Evolutionary conservation across 2,113 vertebrate genomes (phyloP), one percentile per base, ranked within the genome.

Genomic region (Nothoprocta perdicaria): DNA sequence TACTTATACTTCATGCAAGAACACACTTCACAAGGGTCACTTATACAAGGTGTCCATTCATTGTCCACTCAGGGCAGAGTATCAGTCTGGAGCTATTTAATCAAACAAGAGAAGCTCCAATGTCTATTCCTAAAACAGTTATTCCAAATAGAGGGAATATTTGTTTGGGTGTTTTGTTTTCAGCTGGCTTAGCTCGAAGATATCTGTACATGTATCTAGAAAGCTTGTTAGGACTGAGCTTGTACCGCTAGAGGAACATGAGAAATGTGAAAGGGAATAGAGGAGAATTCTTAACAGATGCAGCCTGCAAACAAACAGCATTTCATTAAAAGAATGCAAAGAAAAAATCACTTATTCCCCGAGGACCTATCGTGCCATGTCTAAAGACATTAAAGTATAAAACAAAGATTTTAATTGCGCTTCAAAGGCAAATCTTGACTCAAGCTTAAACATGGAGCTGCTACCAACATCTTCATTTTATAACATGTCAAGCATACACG

Each of bases 391-490:
- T 16, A 52, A 75, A 75, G n/a, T 3, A 26, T 29, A 63, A 84
- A 81, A 9, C 6, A 65, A 82, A 29, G 80, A n/a, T 9, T 15
- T 40, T 71, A 41, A 27, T 74, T 80, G 43, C 57, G 11, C 22
- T 82, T 65, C 35, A 67, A 55, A 17, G 38, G 14, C 75, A 93
- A 92, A 95, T n/a, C 35, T 43, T 84, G 33, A 50, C 7, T 71
- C 23, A 57, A 55, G 73, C 7, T 81, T 65, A n/a, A 80, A 48
- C 76, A 78, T 5, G 14, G 75, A 89, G 40, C 84, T 63, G 38
- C 76, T 78, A 82, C 46, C 29, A 89, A 78, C 81, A 86, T 94
- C 84, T 85, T 94, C 83, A 41, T 90, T 95, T 93, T 86, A 73
- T 86, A 76, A 90, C 45, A 95, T 65, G 38, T 53, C 84, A 68